Percentiles rank a stretch among this genome's conserved stretches.
Evolutionary conservation across 2,888 invertebrate species (phyloP).

Genomic region (Sepiola atlantica): DNA sequence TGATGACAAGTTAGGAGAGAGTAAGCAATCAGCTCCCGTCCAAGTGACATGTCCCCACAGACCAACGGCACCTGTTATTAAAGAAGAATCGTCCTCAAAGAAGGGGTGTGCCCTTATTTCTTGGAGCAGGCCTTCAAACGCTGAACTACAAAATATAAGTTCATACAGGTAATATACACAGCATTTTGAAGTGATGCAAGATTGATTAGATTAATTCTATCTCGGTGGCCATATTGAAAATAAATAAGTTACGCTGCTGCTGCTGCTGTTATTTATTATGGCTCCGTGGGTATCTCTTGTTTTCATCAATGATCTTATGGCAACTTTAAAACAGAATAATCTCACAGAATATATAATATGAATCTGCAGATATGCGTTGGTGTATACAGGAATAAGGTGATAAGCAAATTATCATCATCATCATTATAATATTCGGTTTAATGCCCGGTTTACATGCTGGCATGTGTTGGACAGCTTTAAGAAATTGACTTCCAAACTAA

Average conservation of each 20-base stretch:
- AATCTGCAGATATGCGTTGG: too few species aligned
- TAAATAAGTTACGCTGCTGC: background rate
- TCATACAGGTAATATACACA: slow-evolving; percentile 64
- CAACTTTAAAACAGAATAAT: too few species aligned
- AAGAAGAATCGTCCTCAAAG: slow-evolving; percentile 72
- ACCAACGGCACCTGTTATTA: slow-evolving; percentile 67
- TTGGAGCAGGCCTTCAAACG: slow-evolving; percentile 70
- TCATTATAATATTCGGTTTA: too few species aligned
- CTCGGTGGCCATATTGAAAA: background rate
- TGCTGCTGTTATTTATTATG: background rate
- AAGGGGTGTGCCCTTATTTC: slow-evolving; percentile 71
- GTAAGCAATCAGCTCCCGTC: slow-evolving; percentile 68
- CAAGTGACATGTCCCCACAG: slow-evolving; percentile 70
- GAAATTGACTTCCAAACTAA: too few species aligned
- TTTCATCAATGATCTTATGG: too few species aligned
- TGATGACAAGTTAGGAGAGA: slow-evolving; percentile 66
- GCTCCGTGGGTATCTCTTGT: too few species aligned
- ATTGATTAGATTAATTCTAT: background rate
- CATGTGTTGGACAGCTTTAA: too few species aligned
- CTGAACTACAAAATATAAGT: slow-evolving; percentile 68
- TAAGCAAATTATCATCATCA: too few species aligned
- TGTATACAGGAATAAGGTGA: too few species aligned
- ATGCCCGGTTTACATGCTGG: too few species aligned
- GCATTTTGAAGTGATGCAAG: background rate
- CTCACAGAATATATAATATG: too few species aligned